Percentiles rank a stretch among this genome's conserved stretches.
phyloP scores from a whole-genome alignment of 2,113 vertebrate species.

The Chascanopsetta lugubris region DNA sequence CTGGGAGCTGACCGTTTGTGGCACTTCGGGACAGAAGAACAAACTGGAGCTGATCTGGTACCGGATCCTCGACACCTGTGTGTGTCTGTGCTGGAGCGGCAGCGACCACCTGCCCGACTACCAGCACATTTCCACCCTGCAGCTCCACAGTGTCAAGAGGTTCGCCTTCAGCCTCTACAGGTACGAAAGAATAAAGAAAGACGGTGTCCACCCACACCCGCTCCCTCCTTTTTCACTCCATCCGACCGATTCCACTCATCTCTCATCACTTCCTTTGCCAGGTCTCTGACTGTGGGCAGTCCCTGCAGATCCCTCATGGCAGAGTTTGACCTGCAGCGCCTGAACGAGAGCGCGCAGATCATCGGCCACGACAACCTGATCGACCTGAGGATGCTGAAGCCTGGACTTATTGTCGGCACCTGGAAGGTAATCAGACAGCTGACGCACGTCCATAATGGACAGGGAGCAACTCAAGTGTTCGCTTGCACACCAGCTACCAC shows the following conservation, averaged over 20 bases:
- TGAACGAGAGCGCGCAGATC: conserved; percentile 51
- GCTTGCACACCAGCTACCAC: too few species aligned
- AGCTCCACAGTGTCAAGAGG: conserved; percentile 83
- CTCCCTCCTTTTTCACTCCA: conserved; percentile 1
- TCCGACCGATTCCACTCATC: conserved; percentile 6
- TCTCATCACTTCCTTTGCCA: conserved; percentile 20
- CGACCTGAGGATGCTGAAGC: conserved; percentile 77
- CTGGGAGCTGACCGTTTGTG: conserved; percentile 86
- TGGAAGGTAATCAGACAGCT: conserved; percentile 87
- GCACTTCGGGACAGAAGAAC: conserved; percentile 73
- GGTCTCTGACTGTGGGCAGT: conserved; percentile 74
- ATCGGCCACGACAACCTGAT: conserved; percentile 82
- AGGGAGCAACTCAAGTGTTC: too few species aligned
- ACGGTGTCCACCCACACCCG: neutral
- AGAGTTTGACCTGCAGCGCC: conserved; percentile 70
- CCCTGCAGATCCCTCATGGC: conserved; percentile 84
- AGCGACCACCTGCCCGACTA: conserved; percentile 75
- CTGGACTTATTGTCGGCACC: conserved; percentile 83
- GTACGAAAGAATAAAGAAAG: conserved; percentile 67
- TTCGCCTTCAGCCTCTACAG: conserved; percentile 68
- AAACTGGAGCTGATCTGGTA: conserved; percentile 70
- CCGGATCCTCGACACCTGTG: conserved; percentile 78
- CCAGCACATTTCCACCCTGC: conserved; percentile 76
- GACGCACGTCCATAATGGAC: too few species aligned
- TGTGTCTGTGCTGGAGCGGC: conserved; percentile 83